Base-by-base conservation (phyloP, 2,113 vertebrate species). In the Nesospiza acunhae region DNA sequence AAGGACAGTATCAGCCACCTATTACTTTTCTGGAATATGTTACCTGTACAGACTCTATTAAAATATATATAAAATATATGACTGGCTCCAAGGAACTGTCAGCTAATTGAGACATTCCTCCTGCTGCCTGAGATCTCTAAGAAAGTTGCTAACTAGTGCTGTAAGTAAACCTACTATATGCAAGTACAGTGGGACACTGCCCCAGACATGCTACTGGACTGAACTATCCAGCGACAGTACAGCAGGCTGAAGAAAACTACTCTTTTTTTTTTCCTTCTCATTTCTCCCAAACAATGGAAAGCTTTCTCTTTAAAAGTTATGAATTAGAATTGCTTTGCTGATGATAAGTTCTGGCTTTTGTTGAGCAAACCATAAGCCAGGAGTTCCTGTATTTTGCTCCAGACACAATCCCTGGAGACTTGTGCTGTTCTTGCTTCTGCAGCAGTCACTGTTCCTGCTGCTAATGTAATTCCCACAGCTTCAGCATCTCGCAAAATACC, bases 261-360 rank as follows among this genome's bases (percentile, higher is more conserved):
- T 14, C 15, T 0, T 6, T 10, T 0, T 6, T 10, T 79, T 50
- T 37, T 2, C 5, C 39, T 24, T 46, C 49, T 53, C 14, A 1
- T 95, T 93, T 64, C 59, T 77, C 31, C 17, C 13, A 24, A 83
- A 95, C 72, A 96, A 93, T 91, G 90, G 83, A 96, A 92, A 81
- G 27, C 64, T 94, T 96, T 96, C 46, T 91, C 47, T 91, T 96
- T 86, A 83, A 74, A 90, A 86, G 52, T 78, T 72, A 78, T 52
- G 90, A 90, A 96, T 93, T 77, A 88, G 79, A 95, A 86, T 35
- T 87, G 76, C 53, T 95, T 94, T 90, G 68, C 89, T 94, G 96
- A 90, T 94, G 94, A 97, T 95, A 96, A 96, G 91, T 44, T 96
- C 94, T 97, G 96, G 94, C 62, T 96, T 96, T 94, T 88, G 91